Percentiles rank a stretch among this genome's conserved stretches.
These are phyloP conservation scores for Channa maculata DNA, from an alignment of 2,113 vertebrate genomes.

Conservation along the genomic window DNA sequence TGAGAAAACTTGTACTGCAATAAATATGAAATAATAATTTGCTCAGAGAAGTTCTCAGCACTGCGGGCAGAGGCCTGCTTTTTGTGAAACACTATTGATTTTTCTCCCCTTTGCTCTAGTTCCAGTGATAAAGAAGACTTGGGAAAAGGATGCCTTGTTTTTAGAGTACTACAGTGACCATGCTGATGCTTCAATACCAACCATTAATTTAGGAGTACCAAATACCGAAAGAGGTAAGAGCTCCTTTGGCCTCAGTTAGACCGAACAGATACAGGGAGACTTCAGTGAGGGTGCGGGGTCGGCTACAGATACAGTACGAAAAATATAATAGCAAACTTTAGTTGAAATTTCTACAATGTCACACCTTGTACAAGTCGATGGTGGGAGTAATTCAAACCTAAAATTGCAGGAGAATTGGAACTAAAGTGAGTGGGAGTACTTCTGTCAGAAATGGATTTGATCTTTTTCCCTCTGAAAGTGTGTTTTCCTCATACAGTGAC, in stretches of 20 bases:
- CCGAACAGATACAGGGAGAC: slow-evolving; percentile 13
- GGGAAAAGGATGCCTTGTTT: slow-evolving; percentile 88
- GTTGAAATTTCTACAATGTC: slow-evolving; percentile 10
- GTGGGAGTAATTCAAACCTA: slow-evolving; percentile 17
- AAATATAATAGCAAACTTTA: slow-evolving; percentile 33
- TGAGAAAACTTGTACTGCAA: neutral
- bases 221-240: slow-evolving; percentile 95
- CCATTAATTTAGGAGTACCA: slow-evolving; percentile 91
- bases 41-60: neutral
- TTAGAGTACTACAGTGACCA: slow-evolving; percentile 96
- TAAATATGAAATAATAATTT: slow-evolving; percentile 12
- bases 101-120: slow-evolving; percentile 80
- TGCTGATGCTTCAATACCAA: slow-evolving; percentile 90
- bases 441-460: slow-evolving; percentile 16
- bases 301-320: slow-evolving; percentile 14
- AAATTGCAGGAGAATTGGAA: neutral
- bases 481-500: slow-evolving; percentile 7
- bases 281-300: slow-evolving; percentile 20
- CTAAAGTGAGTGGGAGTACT: neutral
- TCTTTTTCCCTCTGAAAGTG: slow-evolving; percentile 7
- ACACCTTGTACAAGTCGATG: neutral
- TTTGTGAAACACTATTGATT: slow-evolving; percentile 48
- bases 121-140: slow-evolving; percentile 96
- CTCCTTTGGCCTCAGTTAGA: neutral
- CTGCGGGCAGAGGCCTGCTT: slow-evolving; percentile 10